Evolutionary conservation across 2,888 invertebrate species (phyloP), one percentile per base, ranked within the genome.

Genomic region (Pachymerium ferrugineum): DNA sequence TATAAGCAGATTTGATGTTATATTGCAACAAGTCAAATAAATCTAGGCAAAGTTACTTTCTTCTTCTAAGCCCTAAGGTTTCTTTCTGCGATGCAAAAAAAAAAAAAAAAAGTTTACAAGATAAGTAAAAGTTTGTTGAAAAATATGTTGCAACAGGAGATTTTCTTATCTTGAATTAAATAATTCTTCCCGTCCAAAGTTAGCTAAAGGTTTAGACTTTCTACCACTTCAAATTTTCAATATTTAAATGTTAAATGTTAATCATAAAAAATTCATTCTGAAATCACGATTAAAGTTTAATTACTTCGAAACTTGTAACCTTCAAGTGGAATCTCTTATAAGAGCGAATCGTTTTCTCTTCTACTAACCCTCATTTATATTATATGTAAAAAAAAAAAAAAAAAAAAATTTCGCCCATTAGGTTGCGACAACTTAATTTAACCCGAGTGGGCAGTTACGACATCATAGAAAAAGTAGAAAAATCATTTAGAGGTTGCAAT

Each of bases 371-470:
- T 16, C 16, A 38, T 16, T 38, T 38, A 0, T 16, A 38, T 16
- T 16, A 33, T 12, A 33, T 8, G 12, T 12, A 8, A 33, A 33
- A 33, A 33, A 38, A 47, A 47, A 6, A 47, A 47, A 5, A 22
- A 16, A 54, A 3, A 19, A 54, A 54, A n/a, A 54, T 19, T n/a
- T 19, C 22, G 10, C n/a, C 47, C 3, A 54, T 62, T 62, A 28
- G 62, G 62, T 28, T 62, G 62, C 62, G 62, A 62, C 62, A 62
- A 62, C 62, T 62, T 62, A 62, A 62, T 62, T n/a, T 62, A 62
- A 62, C 62, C 62, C 62, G 62, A 62, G 62, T 62, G 62, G 62
- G 62, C 62, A 62, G 62, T 62, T 62, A 62, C 62, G 62, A 62
- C 62, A 62, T 62, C 62, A 62, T 62, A 62, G 62, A 62, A 62